Percentiles rank a stretch among this genome's conserved stretches.
Conservation (phyloP, 2,113 vertebrate species). For the Salvator merianae region DNA sequence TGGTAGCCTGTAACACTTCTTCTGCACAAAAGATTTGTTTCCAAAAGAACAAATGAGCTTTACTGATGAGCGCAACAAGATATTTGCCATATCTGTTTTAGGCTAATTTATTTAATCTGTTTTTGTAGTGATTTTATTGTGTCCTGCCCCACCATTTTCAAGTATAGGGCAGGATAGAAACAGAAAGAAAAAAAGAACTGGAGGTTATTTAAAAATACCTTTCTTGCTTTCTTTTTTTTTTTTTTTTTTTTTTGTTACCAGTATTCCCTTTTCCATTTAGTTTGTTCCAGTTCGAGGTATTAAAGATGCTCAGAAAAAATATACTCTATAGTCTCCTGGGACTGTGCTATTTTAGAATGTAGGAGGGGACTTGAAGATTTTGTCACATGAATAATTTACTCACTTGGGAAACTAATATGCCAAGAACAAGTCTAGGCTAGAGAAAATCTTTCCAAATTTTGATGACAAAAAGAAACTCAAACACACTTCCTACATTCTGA, state of each 20-base stretch:
- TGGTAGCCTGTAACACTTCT: conserved; percentile 58
- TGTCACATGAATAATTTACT: neutral
- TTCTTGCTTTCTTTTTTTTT: conserved; percentile 42
- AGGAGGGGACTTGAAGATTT: neutral
- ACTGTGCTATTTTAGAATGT: neutral
- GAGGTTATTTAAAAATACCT: conserved; percentile 13
- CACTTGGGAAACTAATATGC: neutral
- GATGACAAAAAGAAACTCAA: neutral
- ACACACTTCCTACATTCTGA: neutral
- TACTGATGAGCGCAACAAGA: conserved; percentile 63
- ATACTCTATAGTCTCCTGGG: conserved; percentile 1
- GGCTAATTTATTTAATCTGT: neutral
- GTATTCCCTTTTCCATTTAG: conserved; percentile 13
- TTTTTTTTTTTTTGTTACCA: conserved; percentile 49
- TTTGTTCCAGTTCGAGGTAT: neutral
- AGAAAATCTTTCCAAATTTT: neutral
- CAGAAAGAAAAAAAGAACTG: conserved; percentile 30
- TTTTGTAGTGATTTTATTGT: too few relatives aligned
- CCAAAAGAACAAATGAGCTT: conserved; percentile 58
- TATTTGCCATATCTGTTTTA: conserved; percentile 43
- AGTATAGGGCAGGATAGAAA: too few relatives aligned
- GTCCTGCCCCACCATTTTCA: too few relatives aligned
- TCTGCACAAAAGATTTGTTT: conserved; percentile 63
- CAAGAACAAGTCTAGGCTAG: neutral
- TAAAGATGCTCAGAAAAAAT: conserved; percentile 14